phyloP scores from a whole-genome alignment of 2,888 invertebrate species.

The Drosophila pseudotakahashii region DNA sequence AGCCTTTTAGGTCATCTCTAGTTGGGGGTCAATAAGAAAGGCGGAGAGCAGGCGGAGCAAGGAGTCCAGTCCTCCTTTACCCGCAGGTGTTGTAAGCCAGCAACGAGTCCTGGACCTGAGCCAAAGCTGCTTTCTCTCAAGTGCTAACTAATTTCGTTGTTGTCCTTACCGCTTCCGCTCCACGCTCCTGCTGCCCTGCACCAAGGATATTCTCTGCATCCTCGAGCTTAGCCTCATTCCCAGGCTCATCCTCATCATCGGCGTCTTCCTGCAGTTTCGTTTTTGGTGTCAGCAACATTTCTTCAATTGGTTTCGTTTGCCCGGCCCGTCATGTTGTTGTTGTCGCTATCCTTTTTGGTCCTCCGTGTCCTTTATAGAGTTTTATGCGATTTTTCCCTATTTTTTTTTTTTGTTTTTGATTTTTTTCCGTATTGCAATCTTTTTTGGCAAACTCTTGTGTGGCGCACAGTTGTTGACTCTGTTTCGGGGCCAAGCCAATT shows the following conservation, averaged over 20 bases:
- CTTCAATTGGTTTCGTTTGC: conserved; percentile 78
- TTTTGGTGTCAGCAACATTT: conserved; percentile 78
- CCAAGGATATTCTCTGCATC: conserved; percentile 15
- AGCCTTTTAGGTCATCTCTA: conserved; percentile 16
- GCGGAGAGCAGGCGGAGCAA: conserved; percentile 16
- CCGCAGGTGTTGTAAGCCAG: conserved; percentile 76
- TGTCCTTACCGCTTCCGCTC: conserved; percentile 52
- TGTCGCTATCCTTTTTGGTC: conserved; percentile 25
- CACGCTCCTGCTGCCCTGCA: conserved; percentile 7
- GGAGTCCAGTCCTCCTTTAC: conserved; percentile 55
- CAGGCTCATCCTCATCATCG: conserved; percentile 27
- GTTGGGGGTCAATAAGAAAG: conserved; percentile 21
- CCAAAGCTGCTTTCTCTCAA: conserved; percentile 68
- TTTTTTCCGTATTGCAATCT: conserved; percentile 19
- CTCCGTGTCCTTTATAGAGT: conserved; percentile 52
- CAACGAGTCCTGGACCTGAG: conserved; percentile 65
- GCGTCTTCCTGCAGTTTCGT: conserved; percentile 47
- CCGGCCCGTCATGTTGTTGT: conserved; percentile 29
- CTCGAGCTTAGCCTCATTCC: conserved; percentile 31
- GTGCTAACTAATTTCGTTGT: conserved; percentile 78
- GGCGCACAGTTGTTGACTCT: conserved; percentile 72
- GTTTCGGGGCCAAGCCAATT: conserved; percentile 68
- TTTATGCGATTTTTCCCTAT: conserved; percentile 23
- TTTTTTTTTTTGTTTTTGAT: background rate
- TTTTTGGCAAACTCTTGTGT: conserved; percentile 38